A percentile compares a stretch with the other conserved stretches of the same genome.
phyloP scores from a whole-genome alignment of 2,888 invertebrate species.

The Chrysolina oricalcia region DNA sequence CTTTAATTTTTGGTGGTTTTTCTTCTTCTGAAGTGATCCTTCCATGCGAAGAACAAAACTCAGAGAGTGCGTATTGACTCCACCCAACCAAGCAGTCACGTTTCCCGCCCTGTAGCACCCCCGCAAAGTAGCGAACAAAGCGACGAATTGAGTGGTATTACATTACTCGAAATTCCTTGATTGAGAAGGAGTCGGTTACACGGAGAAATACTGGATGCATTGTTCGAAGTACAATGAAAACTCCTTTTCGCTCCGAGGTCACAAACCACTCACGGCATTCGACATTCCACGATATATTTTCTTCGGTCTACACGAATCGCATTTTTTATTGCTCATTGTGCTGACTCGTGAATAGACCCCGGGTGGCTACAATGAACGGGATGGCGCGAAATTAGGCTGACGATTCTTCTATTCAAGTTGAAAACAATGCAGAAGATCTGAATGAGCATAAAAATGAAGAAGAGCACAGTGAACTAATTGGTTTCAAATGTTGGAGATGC shows the following conservation, averaged over 20 bases:
- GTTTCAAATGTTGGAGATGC: too few species aligned
- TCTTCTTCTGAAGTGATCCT: too few species aligned
- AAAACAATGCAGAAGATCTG: too few species aligned
- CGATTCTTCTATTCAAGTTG: too few species aligned
- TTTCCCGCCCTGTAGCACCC: background rate
- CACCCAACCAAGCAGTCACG: too few species aligned
- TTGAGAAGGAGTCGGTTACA: constrained; percentile 22
- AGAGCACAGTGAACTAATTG: too few species aligned
- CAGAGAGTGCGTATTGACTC: too few species aligned
- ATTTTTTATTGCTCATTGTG: constrained; percentile 28
- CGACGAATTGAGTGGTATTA: constrained; percentile 1
- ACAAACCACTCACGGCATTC: constrained; percentile 40
- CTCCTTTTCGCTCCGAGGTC: constrained; percentile 27
- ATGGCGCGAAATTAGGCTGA: background rate
- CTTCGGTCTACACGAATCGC: constrained; percentile 28
- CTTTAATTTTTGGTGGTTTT: too few species aligned
- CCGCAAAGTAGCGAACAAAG: background rate
- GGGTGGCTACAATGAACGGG: background rate
- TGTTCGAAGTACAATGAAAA: constrained; percentile 18
- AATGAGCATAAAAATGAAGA: too few species aligned
- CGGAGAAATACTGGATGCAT: constrained; percentile 15
- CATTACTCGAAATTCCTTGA: constrained; percentile 20
- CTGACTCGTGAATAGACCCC: constrained; percentile 9
- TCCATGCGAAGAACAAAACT: too few species aligned
- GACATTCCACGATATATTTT: constrained; percentile 40